Evolutionary conservation across 2,888 invertebrate genomes (phyloP).

Genomic region (Helicoverpa assulta): DNA sequence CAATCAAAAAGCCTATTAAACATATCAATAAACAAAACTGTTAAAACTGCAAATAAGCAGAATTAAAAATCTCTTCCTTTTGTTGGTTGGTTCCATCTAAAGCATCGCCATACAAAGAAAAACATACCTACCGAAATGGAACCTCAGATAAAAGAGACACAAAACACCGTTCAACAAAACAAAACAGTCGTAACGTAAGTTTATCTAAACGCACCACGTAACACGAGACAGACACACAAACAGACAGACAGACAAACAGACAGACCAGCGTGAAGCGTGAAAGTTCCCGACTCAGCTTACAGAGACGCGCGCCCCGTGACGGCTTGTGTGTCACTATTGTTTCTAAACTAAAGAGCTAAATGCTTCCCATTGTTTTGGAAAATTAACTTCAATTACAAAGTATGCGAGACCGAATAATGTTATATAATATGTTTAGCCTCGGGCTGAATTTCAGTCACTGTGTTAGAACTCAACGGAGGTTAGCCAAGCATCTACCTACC

Average conservation of each 20-base stretch:
- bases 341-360: constrained; percentile 8
- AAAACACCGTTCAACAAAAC: constrained; percentile 3
- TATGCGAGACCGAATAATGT: not conserved
- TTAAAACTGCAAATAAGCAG: too few relatives aligned
- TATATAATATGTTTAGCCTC: too few relatives aligned
- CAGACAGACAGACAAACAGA: constrained; percentile 55
- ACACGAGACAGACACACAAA: constrained; percentile 54
- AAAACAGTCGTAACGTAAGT: constrained; percentile 14
- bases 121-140: not conserved
- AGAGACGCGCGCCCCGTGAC: constrained; percentile 22
- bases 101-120: too few relatives aligned
- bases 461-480: not conserved
- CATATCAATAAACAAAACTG: too few relatives aligned
- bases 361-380: constrained; percentile 19
- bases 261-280: constrained; percentile 65
- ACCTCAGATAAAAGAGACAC: not conserved
- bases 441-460: not conserved
- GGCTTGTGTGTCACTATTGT: constrained; percentile 43
- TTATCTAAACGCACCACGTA: constrained; percentile 39
- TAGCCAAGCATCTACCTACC: not conserved
- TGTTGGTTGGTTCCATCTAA: too few relatives aligned
- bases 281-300: constrained; percentile 57
- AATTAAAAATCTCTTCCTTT: too few relatives aligned
- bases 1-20: too few relatives aligned
- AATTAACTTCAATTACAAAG: constrained; percentile 11